These are phyloP conservation scores for Myiozetetes cayanensis DNA, from an alignment of 2,113 vertebrate species.

Conservation along the genomic window DNA sequence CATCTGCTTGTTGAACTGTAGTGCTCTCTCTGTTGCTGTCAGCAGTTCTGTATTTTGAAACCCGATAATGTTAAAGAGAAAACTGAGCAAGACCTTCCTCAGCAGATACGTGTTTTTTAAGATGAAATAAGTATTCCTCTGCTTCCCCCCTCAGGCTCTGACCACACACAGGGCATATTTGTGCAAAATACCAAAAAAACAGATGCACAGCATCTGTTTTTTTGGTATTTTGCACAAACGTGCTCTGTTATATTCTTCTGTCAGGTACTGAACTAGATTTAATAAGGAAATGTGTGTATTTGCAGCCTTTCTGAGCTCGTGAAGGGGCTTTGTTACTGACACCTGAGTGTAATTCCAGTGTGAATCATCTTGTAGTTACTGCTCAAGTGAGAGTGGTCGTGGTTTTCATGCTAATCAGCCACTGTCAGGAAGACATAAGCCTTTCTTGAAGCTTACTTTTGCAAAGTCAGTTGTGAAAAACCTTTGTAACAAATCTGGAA, in stretches of 20 bases:
- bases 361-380: background rate
- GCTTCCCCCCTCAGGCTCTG: background rate
- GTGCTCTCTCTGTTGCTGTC: background rate
- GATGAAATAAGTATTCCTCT: background rate
- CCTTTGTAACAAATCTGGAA: background rate
- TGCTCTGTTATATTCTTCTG: background rate
- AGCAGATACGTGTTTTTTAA: background rate
- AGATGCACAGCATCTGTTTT: background rate
- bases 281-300: background rate
- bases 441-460: background rate
- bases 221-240: background rate
- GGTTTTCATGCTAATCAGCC: background rate
- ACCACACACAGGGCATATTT: background rate
- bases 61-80: background rate
- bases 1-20: background rate
- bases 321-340: background rate
- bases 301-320: background rate
- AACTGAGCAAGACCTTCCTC: background rate
- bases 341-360: background rate
- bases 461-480: background rate
- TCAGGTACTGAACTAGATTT: background rate
- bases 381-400: background rate
- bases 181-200: no score
- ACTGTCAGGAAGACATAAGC: background rate
- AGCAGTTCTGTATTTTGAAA: background rate